A percentile compares a stretch with the other conserved stretches of the same genome.
phyloP scores from a whole-genome alignment of 2,113 vertebrate genomes.

The Prunella himalayana region DNA sequence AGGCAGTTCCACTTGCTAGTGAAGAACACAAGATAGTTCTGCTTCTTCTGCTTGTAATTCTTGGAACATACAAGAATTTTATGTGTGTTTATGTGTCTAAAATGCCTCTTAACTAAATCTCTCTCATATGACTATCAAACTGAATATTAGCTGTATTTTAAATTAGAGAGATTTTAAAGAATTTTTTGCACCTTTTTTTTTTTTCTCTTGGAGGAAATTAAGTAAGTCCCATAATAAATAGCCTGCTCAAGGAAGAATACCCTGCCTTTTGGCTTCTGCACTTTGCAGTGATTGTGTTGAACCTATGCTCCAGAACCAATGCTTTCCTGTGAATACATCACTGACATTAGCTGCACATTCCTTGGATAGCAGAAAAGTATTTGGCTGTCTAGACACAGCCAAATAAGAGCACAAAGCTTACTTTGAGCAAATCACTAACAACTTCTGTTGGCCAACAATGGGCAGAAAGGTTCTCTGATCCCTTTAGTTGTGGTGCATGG shows the following conservation, averaged over 20 bases:
- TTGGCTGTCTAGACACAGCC: constrained; percentile 63
- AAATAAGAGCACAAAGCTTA: constrained; percentile 68
- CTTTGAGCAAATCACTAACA: constrained; percentile 62
- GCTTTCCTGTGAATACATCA: constrained; percentile 33
- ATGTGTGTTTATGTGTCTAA: background rate
- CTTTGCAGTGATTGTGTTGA: background rate
- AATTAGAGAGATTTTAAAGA: background rate
- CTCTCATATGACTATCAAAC: background rate
- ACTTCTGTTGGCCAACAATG: constrained; percentile 47
- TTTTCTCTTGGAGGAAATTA: background rate
- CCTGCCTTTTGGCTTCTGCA: background rate
- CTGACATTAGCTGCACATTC: constrained; percentile 63
- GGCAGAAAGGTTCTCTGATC: constrained; percentile 40
- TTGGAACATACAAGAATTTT: background rate
- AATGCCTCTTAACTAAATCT: background rate
- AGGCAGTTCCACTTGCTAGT: background rate
- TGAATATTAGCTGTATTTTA: background rate
- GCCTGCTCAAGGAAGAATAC: background rate
- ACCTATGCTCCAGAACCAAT: constrained; percentile 32
- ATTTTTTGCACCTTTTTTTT: background rate
- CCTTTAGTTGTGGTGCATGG: background rate
- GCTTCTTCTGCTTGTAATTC: background rate
- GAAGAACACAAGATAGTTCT: background rate
- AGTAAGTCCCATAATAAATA: background rate
- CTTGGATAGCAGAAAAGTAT: constrained; percentile 58